A percentile compares a stretch with the other conserved stretches of the same genome.
Evolutionary conservation across 2,113 vertebrate genomes (phyloP).

Genomic region (Ammospiza nelsoni): DNA sequence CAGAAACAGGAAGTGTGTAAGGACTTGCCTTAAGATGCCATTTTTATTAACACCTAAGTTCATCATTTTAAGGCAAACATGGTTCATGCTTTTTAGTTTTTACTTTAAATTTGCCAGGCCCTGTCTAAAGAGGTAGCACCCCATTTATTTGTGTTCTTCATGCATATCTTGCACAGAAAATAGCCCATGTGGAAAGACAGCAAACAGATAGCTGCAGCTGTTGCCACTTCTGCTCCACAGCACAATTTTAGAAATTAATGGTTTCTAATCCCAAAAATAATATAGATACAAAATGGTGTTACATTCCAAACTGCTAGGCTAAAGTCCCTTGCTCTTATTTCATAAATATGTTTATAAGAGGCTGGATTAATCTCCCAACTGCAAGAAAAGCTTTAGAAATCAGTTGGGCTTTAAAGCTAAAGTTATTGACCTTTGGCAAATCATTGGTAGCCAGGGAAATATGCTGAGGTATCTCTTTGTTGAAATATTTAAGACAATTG

Average conservation of each 20-base stretch:
- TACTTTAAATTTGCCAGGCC: constrained; percentile 14
- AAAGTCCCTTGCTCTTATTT: constrained; percentile 42
- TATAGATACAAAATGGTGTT: constrained; percentile 45
- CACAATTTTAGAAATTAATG: constrained; percentile 74
- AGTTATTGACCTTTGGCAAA: constrained; percentile 27
- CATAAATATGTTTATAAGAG: constrained; percentile 63
- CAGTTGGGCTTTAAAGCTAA: constrained; percentile 2
- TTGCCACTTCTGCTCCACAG: constrained; percentile 71
- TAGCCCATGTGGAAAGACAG: constrained; percentile 71
- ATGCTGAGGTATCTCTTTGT: neutral
- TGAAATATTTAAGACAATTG: constrained; percentile 62
- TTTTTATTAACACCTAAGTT: constrained; percentile 55
- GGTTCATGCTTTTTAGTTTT: constrained; percentile 15
- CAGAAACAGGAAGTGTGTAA: constrained; percentile 24
- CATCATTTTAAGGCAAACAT: constrained; percentile 21
- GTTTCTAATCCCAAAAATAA: constrained; percentile 71
- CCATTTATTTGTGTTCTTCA: constrained; percentile 32
- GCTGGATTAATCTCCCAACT: neutral
- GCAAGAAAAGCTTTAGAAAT: constrained; percentile 2
- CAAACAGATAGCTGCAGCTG: constrained; percentile 68
- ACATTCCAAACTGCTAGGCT: constrained; percentile 39
- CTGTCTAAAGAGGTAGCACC: neutral
- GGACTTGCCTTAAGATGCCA: constrained; percentile 39
- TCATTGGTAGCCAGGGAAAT: constrained; percentile 21
- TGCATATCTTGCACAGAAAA: constrained; percentile 48